Percentiles rank a stretch among this genome's conserved stretches.
These are phyloP conservation scores for Lepidochitona cinerea DNA, from an alignment of 2,888 invertebrate species.

Conservation along the genomic window DNA sequence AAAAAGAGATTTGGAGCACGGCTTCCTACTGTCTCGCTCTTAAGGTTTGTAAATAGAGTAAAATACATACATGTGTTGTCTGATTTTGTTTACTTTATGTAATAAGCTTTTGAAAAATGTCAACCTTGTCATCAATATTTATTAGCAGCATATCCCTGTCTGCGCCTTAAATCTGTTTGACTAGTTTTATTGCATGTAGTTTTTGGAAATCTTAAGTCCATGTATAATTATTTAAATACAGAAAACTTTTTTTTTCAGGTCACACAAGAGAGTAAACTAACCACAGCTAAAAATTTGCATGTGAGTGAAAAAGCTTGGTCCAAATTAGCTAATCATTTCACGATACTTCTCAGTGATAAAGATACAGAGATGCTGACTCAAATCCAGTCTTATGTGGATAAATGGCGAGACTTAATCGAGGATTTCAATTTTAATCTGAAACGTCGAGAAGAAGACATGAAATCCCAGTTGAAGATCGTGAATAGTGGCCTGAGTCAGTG, in stretches of 20 bases:
- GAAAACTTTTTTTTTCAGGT: constrained; percentile 47
- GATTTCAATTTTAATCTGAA: constrained; percentile 57
- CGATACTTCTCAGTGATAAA: constrained; percentile 67
- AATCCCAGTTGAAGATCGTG: constrained; percentile 44
- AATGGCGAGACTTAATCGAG: constrained; percentile 63
- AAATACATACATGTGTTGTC: too few relatives aligned
- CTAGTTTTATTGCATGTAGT: too few relatives aligned
- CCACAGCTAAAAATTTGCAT: constrained; percentile 67
- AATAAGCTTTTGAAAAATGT: too few relatives aligned
- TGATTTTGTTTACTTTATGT: too few relatives aligned
- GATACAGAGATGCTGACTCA: constrained; percentile 64
- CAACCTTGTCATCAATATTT: too few relatives aligned
- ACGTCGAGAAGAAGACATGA: constrained; percentile 61
- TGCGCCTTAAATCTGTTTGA: too few relatives aligned
- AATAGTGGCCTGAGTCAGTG: constrained; percentile 48
- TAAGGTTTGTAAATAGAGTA: constrained; percentile 57
- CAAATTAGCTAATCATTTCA: constrained; percentile 68
- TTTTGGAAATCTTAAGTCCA: too few relatives aligned
- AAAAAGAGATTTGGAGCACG: constrained; percentile 69
- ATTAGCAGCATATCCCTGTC: too few relatives aligned
- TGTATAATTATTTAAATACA: too few relatives aligned
- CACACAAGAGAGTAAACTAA: constrained; percentile 65
- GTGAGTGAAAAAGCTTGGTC: constrained; percentile 69
- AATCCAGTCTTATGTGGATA: constrained; percentile 47
- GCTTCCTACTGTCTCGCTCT: constrained; percentile 69